Percentiles rank a stretch among this genome's conserved stretches.
Conservation (phyloP, 2,797 vertebrate genomes). For the Poeciliopsis presidionis region DNA sequence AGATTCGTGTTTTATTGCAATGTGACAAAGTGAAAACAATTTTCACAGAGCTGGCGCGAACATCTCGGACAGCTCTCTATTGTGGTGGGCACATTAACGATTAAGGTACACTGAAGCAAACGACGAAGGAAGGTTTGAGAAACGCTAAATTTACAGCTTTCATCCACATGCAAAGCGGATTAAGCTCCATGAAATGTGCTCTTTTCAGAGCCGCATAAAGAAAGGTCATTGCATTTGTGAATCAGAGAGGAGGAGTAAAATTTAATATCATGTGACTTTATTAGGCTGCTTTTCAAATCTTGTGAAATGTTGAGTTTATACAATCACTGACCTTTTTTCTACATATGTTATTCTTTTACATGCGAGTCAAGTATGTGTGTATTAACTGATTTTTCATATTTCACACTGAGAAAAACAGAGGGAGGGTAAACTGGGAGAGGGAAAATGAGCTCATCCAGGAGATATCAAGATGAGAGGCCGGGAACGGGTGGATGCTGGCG, state of each 20-base stretch:
- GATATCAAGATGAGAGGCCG: constrained; percentile 63
- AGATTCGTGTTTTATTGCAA: background rate
- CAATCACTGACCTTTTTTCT: constrained; percentile 53
- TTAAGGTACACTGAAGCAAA: constrained; percentile 48
- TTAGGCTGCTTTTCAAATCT: constrained; percentile 17
- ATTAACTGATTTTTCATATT: background rate
- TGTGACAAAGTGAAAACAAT: constrained; percentile 3
- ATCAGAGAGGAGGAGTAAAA: constrained; percentile 27
- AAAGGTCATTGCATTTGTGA: constrained; percentile 57
- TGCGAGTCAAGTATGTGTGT: constrained; percentile 4
- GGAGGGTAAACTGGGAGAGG: constrained; percentile 17
- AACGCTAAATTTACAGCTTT: constrained; percentile 62
- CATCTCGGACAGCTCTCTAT: constrained; percentile 20
- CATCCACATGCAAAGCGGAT: constrained; percentile 47
- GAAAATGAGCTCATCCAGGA: constrained; percentile 47
- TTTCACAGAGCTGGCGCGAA: constrained; percentile 23
- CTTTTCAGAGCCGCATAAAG: constrained; percentile 48
- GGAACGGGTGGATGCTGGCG: constrained; percentile 67
- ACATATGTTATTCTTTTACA: constrained; percentile 49
- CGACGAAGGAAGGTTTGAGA: constrained; percentile 52
- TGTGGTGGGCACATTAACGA: constrained; percentile 28
- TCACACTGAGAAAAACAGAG: constrained; percentile 21
- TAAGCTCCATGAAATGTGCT: constrained; percentile 53
- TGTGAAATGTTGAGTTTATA: constrained; percentile 39
- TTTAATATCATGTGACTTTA: constrained; percentile 38